A percentile compares a stretch with the other conserved stretches of the same genome.
Conservation (phyloP, 1,140 invertebrate genomes). For the Mamestra configurata region DNA sequence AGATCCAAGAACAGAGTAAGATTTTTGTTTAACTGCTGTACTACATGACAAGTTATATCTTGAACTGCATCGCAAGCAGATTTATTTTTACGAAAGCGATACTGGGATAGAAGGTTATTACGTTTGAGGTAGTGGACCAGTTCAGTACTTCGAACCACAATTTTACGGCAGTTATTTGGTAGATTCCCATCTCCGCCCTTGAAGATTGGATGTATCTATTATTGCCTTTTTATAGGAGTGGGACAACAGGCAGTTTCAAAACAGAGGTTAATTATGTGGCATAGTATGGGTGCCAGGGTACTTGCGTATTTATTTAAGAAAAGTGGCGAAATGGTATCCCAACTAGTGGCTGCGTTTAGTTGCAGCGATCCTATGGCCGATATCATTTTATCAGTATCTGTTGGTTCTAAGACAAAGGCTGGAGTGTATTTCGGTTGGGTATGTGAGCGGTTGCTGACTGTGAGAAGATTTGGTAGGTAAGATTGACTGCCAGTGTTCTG, state of each 20-base stretch:
- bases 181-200: neutral
- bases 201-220: slow-evolving; percentile 35
- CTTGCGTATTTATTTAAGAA: neutral
- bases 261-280: slow-evolving; percentile 6
- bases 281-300: neutral
- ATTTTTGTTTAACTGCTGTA: neutral
- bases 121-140: neutral
- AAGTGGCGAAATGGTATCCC: neutral
- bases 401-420: neutral
- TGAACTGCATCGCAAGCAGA: neutral
- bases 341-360: neutral
- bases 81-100: neutral
- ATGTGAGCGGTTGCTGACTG: too few relatives aligned
- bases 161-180: neutral
- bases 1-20: neutral
- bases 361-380: neutral
- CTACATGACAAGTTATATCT: too few relatives aligned
- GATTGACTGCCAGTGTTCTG: slow-evolving; percentile 17
- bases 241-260: neutral
- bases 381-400: neutral
- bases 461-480: too few relatives aligned
- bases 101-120: neutral
- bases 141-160: neutral
- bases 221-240: slow-evolving; percentile 8
- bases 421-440: too few relatives aligned